These are phyloP conservation scores for Empidonax traillii DNA, from an alignment of 2,113 vertebrate species.

Conservation along the genomic window DNA sequence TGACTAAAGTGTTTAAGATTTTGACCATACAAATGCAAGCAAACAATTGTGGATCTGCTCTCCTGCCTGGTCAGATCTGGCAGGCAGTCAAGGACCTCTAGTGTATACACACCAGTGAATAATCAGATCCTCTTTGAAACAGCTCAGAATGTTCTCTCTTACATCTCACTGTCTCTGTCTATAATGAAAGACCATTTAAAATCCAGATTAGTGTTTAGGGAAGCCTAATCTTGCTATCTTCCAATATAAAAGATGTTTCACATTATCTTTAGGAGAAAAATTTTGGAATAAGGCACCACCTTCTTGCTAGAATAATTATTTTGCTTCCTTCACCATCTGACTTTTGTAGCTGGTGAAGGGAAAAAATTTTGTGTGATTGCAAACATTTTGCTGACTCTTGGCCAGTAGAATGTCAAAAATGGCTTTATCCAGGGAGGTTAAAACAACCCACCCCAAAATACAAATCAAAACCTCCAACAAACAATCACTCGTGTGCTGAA, in stretches of 20 bases:
- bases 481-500: neutral
- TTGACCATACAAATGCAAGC: neutral
- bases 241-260: neutral
- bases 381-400: neutral
- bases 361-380: neutral
- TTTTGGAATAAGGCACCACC: neutral
- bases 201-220: neutral
- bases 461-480: fast-evolving
- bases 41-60: neutral
- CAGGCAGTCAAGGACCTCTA: neutral
- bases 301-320: neutral
- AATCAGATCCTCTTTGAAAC: neutral
- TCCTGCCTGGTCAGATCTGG: neutral
- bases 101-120: neutral
- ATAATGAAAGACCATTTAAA: neutral
- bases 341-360: neutral
- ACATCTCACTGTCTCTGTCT: neutral
- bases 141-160: neutral
- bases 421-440: neutral
- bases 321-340: neutral
- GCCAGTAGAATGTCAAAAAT: neutral
- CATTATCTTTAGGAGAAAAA: neutral
- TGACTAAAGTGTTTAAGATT: neutral
- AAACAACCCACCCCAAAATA: neutral
- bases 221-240: neutral